Base-by-base conservation (phyloP, 2,797 vertebrate genomes). In the Anguilla obscura region DNA sequence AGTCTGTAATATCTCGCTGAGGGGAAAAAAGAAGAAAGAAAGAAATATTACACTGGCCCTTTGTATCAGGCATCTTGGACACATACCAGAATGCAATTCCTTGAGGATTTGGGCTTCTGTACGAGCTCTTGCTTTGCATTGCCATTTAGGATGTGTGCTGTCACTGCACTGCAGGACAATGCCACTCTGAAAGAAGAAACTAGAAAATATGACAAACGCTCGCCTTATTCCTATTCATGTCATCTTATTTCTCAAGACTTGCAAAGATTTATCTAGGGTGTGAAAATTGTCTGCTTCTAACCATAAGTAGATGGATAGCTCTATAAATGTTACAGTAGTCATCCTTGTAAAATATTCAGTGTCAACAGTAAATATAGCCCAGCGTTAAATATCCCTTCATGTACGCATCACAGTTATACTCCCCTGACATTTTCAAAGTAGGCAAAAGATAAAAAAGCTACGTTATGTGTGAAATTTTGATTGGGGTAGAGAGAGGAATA, bases 391-490 rank as follows among this genome's bases (percentile, higher is more conserved):
- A 18, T 30, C 50, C 27, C 27, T 58, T 58, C 45, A 52, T 84
- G n/a, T 58, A 56, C n/a, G 9, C n/a, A 84, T 58, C 27, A 33
- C 27, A 84, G 50, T 54, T 30, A 16, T 54, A n/a, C 54, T 84
- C 50, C 27, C n/a, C 45, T 56, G 83, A 58, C 83, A 84, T 58
- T 56, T 84, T 58, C 52, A 84, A 58, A 56, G 16, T 18, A 27
- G 50, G 27, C 12, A 58, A 54, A 56, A 27, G 16, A 58, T 52
- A 16, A 84, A 56, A 56, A 84, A 54, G 45, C 48, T 12, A 56
- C 50, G 56, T 54, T n/a, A 52, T 84, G 50, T 54, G n/a, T 54
- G 50, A 84, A 54, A 84, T 84, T 56, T 84, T 84, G 52, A 84
- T 84, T 56, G n/a, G 83, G 24, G 9, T 8, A 14, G 21, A 56